Conservation (phyloP, 2,888 invertebrate genomes). For the Schizotus pectinicornis region DNA sequence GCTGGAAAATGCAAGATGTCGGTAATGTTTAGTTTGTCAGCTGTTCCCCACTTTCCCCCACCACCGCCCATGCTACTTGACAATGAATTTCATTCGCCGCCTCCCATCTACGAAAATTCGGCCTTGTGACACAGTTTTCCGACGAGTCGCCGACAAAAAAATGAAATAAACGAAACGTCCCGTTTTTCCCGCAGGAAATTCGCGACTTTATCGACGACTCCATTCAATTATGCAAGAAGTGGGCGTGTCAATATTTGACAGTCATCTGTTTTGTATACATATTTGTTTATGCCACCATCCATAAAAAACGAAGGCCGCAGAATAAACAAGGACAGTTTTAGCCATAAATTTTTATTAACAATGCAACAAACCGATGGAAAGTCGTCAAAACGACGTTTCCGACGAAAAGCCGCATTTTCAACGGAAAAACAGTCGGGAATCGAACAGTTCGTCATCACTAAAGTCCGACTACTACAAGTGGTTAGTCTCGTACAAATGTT, state of each 20-base stretch:
- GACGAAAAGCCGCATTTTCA: too few relatives aligned
- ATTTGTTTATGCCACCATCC: slow-evolving; percentile 22
- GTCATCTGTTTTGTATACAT: slow-evolving; percentile 33
- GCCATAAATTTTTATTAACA: slow-evolving; percentile 16
- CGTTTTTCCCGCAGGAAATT: background rate
- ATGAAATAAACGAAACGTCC: background rate
- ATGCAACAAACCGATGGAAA: slow-evolving; percentile 12
- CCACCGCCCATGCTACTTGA: slow-evolving; percentile 30
- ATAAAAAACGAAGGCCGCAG: slow-evolving; percentile 20
- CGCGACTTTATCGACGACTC: slow-evolving; percentile 12
- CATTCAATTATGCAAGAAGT: slow-evolving; percentile 21
- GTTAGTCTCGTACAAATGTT: too few relatives aligned
- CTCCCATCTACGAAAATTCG: slow-evolving; percentile 36
- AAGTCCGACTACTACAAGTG: too few relatives aligned
- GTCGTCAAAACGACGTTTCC: background rate
- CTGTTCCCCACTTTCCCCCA: slow-evolving; percentile 54
- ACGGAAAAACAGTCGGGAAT: too few relatives aligned
- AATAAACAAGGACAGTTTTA: slow-evolving; percentile 11
- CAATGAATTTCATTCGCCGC: slow-evolving; percentile 46
- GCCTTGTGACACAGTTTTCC: slow-evolving; percentile 40
- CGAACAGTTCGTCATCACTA: too few relatives aligned
- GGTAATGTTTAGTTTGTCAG: slow-evolving; percentile 56
- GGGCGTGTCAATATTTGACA: slow-evolving; percentile 38
- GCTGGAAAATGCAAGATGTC: slow-evolving; percentile 55
- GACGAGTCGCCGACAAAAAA: background rate